These are phyloP conservation scores for Pteropus rufus DNA, from an alignment of 2,797 vertebrate genomes.

Conservation along the genomic window DNA sequence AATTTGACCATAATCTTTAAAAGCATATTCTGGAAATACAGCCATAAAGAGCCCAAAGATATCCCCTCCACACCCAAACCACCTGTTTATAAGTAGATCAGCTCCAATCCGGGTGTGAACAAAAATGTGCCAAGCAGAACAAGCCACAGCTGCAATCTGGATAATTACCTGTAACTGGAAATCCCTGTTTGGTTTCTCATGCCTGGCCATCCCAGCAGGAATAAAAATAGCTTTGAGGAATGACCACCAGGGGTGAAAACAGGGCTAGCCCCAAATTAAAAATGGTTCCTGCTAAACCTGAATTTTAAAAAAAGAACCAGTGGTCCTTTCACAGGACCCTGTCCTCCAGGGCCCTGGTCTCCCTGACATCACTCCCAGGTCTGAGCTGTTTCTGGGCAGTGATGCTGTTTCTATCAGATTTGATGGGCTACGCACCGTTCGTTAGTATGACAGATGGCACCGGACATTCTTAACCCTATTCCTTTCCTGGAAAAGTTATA, in stretches of 20 bases:
- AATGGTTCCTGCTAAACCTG: background rate
- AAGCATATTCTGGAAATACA: conserved; percentile 14
- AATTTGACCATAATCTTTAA: conserved; percentile 21
- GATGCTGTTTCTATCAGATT: background rate
- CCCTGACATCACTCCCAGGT: background rate
- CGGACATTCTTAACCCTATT: background rate
- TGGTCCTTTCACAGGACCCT: background rate
- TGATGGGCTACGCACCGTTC: background rate
- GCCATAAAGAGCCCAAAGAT: background rate
- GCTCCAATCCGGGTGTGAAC: background rate
- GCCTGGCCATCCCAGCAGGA: background rate
- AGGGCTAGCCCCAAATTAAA: background rate
- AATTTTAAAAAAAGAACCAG: background rate
- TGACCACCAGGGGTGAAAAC: background rate
- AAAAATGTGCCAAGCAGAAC: background rate
- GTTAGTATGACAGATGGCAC: background rate
- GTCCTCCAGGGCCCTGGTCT: no score
- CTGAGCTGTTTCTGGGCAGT: background rate
- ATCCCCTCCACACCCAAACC: background rate
- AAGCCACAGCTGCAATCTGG: background rate
- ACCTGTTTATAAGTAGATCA: background rate
- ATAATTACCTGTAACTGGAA: background rate
- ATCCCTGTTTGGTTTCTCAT: background rate
- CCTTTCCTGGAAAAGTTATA: background rate
- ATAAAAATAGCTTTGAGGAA: background rate